Conservation (phyloP, 2,888 invertebrate genomes). For the Parelbella ahira region DNA sequence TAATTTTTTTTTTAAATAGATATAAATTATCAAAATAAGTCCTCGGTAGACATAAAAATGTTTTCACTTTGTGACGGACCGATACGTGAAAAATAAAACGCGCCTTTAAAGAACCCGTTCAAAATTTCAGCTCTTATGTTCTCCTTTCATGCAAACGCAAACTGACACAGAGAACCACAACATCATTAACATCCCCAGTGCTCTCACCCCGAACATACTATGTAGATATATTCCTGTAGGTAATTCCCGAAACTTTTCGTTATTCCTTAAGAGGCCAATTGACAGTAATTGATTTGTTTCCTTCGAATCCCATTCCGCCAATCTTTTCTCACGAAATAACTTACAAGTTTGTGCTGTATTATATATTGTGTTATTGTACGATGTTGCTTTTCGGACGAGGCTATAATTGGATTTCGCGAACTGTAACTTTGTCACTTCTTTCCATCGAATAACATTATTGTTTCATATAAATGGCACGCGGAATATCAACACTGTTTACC, state of each 20-base stretch:
- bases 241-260: constrained; percentile 31
- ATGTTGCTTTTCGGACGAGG: constrained; percentile 14
- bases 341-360: constrained; percentile 25
- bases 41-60: too few relatives aligned
- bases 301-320: constrained; percentile 35
- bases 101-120: too few relatives aligned
- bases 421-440: constrained; percentile 23
- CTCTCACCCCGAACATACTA: neutral
- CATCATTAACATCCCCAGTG: constrained; percentile 47
- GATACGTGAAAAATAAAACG: too few relatives aligned
- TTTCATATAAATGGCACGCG: constrained; percentile 6
- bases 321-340: constrained; percentile 35
- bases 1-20: too few relatives aligned
- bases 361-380: constrained; percentile 19
- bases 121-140: too few relatives aligned
- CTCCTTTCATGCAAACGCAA: neutral
- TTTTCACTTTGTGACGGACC: too few relatives aligned
- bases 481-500: constrained; percentile 3
- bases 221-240: too few relatives aligned
- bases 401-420: constrained; percentile 23
- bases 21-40: too few relatives aligned
- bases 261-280: constrained; percentile 48
- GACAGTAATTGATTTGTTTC: constrained; percentile 61
- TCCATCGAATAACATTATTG: constrained; percentile 18
- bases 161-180: constrained; percentile 54